phyloP scores from a whole-genome alignment of 2,113 vertebrate genomes.

The Grantiella picta region DNA sequence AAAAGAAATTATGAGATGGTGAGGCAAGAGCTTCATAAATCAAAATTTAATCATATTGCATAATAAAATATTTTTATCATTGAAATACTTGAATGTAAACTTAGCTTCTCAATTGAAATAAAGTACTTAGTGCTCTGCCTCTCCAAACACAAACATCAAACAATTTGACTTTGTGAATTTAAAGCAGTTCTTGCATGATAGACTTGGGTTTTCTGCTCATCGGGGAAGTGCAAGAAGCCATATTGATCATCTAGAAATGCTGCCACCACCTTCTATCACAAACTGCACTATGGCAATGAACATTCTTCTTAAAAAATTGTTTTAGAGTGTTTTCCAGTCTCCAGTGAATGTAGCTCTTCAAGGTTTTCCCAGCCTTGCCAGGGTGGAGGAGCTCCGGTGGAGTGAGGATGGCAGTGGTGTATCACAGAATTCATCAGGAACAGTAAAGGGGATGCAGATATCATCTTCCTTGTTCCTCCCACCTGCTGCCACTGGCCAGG shows the following conservation, averaged over 20 bases:
- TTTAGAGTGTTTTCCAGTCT: fast-evolving
- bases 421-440: neutral
- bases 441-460: neutral
- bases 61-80: neutral
- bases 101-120: neutral
- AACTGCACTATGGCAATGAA: neutral
- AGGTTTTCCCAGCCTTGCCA: neutral
- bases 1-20: neutral
- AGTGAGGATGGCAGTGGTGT: neutral
- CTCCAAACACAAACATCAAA: neutral
- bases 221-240: neutral
- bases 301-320: neutral
- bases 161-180: neutral
- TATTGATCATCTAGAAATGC: neutral
- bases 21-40: neutral
- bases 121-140: neutral
- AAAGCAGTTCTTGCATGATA: neutral
- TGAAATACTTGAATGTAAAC: neutral
- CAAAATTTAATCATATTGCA: neutral
- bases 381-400: neutral
- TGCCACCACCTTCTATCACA: neutral
- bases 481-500: fast-evolving
- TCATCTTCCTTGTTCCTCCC: neutral
- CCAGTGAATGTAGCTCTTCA: neutral
- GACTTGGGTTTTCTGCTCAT: neutral